These are phyloP conservation scores for Dufourea novaeangliae DNA, from an alignment of 1,140 invertebrate genomes.

Conservation along the genomic window DNA sequence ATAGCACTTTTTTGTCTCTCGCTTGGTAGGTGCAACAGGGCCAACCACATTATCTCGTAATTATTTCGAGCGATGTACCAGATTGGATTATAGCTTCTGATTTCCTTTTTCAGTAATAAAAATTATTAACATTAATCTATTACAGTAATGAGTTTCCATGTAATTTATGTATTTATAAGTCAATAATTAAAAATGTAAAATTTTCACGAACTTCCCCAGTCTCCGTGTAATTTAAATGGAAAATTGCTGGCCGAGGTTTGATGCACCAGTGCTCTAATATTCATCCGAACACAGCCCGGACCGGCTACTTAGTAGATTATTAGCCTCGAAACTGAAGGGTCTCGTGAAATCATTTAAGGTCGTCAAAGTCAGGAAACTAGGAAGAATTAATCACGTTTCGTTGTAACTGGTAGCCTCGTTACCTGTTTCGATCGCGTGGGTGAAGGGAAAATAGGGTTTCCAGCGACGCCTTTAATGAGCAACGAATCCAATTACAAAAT, in stretches of 20 bases:
- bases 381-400: neutral
- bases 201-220: neutral
- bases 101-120: too few relatives aligned
- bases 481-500: conserved; percentile 28
- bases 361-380: neutral
- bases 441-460: neutral
- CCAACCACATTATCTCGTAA: too few relatives aligned
- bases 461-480: neutral
- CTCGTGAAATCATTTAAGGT: neutral
- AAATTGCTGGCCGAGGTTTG: neutral
- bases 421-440: neutral
- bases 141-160: too few relatives aligned
- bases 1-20: too few relatives aligned
- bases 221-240: neutral
- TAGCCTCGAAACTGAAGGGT: neutral
- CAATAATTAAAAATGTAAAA: too few relatives aligned
- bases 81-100: too few relatives aligned
- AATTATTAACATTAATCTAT: too few relatives aligned
- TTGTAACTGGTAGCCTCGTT: too few relatives aligned
- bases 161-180: too few relatives aligned
- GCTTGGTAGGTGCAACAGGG: too few relatives aligned
- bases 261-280: conserved; percentile 9
- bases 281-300: conserved; percentile 1
- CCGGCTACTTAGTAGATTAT: neutral
- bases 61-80: too few relatives aligned